These are phyloP conservation scores for Neomorphus geoffroyi DNA, from an alignment of 2,797 vertebrate species.

Conservation along the genomic window DNA sequence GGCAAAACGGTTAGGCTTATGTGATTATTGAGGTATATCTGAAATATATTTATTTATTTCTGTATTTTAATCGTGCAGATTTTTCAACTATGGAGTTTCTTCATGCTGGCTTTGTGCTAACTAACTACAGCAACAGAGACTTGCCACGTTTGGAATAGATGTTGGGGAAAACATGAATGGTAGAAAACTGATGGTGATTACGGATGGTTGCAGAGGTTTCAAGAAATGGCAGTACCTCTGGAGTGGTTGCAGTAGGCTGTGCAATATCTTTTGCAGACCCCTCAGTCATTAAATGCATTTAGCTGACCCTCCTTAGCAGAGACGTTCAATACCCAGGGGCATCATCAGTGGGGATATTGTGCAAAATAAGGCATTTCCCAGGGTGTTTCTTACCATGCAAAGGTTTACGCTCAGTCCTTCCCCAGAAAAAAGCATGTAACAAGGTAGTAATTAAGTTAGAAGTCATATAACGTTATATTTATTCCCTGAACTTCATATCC, in stretches of 20 bases:
- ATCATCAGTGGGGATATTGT: background rate
- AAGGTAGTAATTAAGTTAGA: background rate
- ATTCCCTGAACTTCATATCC: background rate
- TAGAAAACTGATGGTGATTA: background rate
- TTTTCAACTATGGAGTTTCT: background rate
- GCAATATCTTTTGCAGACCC: background rate
- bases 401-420: background rate
- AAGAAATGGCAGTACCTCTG: rapidly evolving
- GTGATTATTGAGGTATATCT: background rate
- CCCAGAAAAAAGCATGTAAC: background rate
- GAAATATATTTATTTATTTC: background rate
- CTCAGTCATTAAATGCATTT: background rate
- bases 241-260: background rate
- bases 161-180: background rate
- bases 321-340: background rate
- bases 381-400: background rate
- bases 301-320: background rate
- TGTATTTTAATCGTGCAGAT: background rate
- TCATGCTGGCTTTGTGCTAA: background rate
- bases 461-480: background rate
- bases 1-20: background rate
- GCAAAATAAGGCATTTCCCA: background rate
- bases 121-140: background rate
- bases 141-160: background rate
- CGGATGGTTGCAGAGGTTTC: background rate